Evolutionary conservation across 35 echinoderm and acorn worm genomes (phyloP), one percentile per base, ranked within the genome.

Genomic region (Chiridota heheva): DNA sequence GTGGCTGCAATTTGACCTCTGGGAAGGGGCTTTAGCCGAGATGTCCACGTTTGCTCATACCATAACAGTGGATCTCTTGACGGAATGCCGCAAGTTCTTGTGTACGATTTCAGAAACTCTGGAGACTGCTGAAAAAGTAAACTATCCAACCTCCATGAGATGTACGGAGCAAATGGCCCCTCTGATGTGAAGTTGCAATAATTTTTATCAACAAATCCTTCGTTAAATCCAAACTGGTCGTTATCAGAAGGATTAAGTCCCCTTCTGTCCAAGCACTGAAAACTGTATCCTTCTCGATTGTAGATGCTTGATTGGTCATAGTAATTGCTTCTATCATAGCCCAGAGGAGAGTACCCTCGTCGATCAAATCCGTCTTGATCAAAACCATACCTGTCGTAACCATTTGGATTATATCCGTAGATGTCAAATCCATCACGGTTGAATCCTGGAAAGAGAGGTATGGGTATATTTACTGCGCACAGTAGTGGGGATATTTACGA

Each of bases 11-110:
- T 69, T 34, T 72, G 58, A 1, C 65, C 25, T 35, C 69, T 63
- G 33, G 82, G 77, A 49, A 88, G 44, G 5, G 85, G 69, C 47
- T 92, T 93, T 27, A 72, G 77, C 36, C 79, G 39, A 16, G 34
- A 40, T 12, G 69, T 82, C 95, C 95, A 98, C 7, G 81, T 91
- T 66, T 98, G 95, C 44, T 98, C 87, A 77, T 81, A 92, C 95
- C 95, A 98, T 10, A 78, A 40, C 5, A 85, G 56, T 27, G 95
- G 89, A 29, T 86, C 63, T 35, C 60, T 47, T 6, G 58, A 22
- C 13, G 89, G 86, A 0, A 56, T 63, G 27, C 80, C 55, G 55
- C 95, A 98, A 30, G 89, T 91, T 13, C 89, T 71, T 20, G 45
- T 7, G 17, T 91, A 77, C 3, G 81, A 73, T 80, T 84, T 78